Evolutionary conservation across 2,888 invertebrate species (phyloP).

Genomic region (Agonum fuliginosum): DNA sequence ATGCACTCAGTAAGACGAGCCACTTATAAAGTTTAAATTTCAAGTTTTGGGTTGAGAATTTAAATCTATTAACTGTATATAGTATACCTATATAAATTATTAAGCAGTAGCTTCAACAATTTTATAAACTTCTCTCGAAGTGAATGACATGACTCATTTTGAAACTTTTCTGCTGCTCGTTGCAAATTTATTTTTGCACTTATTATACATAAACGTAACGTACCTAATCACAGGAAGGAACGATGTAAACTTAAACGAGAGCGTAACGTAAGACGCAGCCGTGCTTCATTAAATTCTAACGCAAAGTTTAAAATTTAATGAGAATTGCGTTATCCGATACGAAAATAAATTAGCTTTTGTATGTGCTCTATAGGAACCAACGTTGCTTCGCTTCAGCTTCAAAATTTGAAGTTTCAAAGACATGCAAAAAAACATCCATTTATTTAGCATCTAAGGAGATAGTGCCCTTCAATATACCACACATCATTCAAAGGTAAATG

Average conservation of each 20-base stretch:
- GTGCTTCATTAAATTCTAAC: slow-evolving; percentile 52
- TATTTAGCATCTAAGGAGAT: no score
- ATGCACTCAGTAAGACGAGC: no score
- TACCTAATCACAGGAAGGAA: slow-evolving; percentile 47
- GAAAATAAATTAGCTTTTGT: slow-evolving; percentile 53
- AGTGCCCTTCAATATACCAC: no score
- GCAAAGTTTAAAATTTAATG: slow-evolving; percentile 55
- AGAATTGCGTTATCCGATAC: slow-evolving; percentile 53
- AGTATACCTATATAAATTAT: no score
- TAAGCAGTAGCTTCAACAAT: no score
- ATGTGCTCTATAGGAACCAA: slow-evolving; percentile 14
- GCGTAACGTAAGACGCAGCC: slow-evolving; percentile 1
- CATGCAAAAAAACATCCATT: slow-evolving; percentile 6
- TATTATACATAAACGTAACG: slow-evolving; percentile 28
- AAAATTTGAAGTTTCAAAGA: not conserved
- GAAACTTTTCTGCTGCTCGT: not conserved
- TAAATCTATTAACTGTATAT: no score
- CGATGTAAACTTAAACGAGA: slow-evolving; percentile 14
- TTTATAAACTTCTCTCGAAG: not conserved
- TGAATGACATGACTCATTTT: not conserved
- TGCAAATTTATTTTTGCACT: slow-evolving; percentile 8
- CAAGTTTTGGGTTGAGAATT: no score
- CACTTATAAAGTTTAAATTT: no score
- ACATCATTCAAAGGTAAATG: not conserved
- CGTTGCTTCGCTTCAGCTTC: not conserved